phyloP scores from a whole-genome alignment of 2,113 vertebrate species.

The Oophaga pumilio region DNA sequence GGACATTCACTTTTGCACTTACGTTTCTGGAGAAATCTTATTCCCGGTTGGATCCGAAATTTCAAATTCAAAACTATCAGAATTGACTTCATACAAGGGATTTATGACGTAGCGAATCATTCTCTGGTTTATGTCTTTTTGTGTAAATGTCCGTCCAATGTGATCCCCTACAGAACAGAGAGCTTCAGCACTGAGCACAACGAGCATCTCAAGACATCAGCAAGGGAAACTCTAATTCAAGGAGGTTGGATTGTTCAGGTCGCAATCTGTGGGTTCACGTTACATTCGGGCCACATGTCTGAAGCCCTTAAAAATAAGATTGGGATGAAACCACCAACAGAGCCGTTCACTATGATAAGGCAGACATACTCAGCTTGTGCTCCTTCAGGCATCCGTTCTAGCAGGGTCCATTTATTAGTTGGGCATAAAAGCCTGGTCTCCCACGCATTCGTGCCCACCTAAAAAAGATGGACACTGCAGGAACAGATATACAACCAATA shows the following conservation, averaged over 20 bases:
- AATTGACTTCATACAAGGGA: constrained; percentile 64
- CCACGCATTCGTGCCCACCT: too few relatives aligned
- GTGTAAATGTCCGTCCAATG: constrained; percentile 68
- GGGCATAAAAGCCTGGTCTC: too few relatives aligned
- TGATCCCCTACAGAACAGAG: constrained; percentile 68
- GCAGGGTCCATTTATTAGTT: too few relatives aligned
- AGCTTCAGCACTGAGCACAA: neutral
- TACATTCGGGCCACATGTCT: too few relatives aligned
- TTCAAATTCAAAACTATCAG: constrained; percentile 72
- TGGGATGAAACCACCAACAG: too few relatives aligned
- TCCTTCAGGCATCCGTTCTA: too few relatives aligned
- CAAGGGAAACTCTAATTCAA: neutral
- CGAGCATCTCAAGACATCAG: neutral
- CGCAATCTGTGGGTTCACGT: too few relatives aligned
- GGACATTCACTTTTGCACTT: constrained; percentile 20
- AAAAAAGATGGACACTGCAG: too few relatives aligned
- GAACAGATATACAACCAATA: too few relatives aligned
- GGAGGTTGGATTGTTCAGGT: neutral
- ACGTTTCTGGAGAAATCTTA: constrained; percentile 67
- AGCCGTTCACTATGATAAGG: too few relatives aligned
- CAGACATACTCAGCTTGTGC: too few relatives aligned
- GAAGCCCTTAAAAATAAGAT: too few relatives aligned
- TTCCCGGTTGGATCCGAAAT: constrained; percentile 73
- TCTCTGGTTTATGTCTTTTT: constrained; percentile 70
- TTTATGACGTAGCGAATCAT: constrained; percentile 68